phyloP scores from a whole-genome alignment of 2,888 invertebrate genomes.

The Amaurobius ferox region DNA sequence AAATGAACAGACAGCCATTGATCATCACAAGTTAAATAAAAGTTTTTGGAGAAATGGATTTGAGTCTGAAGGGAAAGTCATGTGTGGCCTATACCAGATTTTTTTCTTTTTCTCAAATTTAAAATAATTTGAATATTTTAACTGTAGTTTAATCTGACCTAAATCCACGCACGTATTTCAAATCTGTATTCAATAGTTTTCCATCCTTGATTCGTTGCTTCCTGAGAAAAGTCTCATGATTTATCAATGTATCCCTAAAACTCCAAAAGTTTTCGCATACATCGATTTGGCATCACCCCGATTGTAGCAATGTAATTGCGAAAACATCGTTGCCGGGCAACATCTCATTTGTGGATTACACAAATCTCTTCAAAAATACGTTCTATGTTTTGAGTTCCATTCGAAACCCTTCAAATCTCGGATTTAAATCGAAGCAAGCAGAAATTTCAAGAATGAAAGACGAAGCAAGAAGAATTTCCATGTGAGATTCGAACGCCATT shows the following conservation, averaged over 20 bases:
- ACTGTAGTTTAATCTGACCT: background rate
- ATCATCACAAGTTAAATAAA: too few species aligned
- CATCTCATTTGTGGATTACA: conserved; percentile 4
- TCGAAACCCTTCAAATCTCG: background rate
- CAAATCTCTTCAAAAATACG: conserved; percentile 1
- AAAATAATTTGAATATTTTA: conserved; percentile 4
- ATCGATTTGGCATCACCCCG: background rate
- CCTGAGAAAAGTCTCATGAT: background rate
- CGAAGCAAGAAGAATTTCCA: background rate
- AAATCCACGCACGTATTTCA: background rate
- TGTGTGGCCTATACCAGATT: too few species aligned
- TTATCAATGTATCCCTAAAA: background rate
- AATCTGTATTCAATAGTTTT: conserved; percentile 7
- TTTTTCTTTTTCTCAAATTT: background rate
- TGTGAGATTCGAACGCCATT: background rate
- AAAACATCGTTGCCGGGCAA: conserved; percentile 34
- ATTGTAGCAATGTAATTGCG: conserved; percentile 35
- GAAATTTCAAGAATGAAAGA: conserved; percentile 34
- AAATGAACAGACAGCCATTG: too few species aligned
- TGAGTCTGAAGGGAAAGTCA: too few species aligned
- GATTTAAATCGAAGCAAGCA: conserved; percentile 31
- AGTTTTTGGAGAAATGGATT: too few species aligned
- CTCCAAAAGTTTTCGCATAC: background rate
- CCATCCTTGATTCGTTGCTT: background rate
- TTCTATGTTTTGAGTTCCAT: background rate